phyloP scores from a whole-genome alignment of 2,797 vertebrate genomes.

The Gallirallus australis region DNA sequence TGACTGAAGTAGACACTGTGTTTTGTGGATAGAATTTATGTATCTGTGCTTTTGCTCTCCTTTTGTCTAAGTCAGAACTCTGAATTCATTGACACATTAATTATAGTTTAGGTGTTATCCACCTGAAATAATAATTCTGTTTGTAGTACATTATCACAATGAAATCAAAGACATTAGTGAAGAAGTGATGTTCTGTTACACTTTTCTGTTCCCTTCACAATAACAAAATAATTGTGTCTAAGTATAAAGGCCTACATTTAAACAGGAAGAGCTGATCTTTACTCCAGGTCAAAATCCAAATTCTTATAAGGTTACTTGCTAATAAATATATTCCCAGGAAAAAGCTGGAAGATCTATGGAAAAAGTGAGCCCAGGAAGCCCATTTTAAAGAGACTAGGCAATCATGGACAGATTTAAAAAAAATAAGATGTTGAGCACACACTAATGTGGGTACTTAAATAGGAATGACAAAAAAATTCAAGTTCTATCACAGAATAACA shows the following conservation, averaged over 20 bases:
- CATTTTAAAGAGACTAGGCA: neutral
- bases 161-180: neutral
- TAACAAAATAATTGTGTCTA: neutral
- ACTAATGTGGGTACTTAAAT: no score
- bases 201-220: neutral
- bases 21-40: neutral
- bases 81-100: neutral
- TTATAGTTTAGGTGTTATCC: neutral
- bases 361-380: neutral
- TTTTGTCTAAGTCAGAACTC: neutral
- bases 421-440: neutral
- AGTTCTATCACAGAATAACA: neutral
- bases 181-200: neutral
- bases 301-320: neutral
- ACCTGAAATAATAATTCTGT: neutral
- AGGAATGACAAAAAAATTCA: neutral
- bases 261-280: neutral
- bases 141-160: neutral
- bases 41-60: neutral
- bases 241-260: neutral
- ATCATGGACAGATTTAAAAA: neutral
- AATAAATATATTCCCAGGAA: neutral
- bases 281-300: neutral
- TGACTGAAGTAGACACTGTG: neutral
- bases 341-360: neutral